These are phyloP conservation scores for Myotis findleyi DNA, from an alignment of 2,797 vertebrate genomes.

Conservation along the genomic window DNA sequence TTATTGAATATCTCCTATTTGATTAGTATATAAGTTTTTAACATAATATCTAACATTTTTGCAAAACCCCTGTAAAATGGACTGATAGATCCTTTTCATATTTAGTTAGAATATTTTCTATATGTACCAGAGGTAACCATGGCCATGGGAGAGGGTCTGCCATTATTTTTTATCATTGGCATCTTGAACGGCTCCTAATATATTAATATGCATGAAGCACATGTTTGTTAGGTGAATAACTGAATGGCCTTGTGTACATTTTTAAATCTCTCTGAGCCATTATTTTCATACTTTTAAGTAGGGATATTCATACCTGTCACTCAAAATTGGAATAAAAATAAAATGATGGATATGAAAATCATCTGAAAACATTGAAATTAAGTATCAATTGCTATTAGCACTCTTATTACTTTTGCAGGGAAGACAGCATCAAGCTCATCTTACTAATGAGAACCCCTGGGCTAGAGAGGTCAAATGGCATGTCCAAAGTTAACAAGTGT, in stretches of 20 bases:
- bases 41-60: background rate
- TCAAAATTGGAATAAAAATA: background rate
- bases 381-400: background rate
- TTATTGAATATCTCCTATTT: conserved; percentile 27
- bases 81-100: background rate
- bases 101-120: background rate
- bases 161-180: background rate
- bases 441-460: background rate
- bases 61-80: background rate
- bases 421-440: rapidly evolving
- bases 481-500: background rate
- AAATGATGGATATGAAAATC: background rate
- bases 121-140: background rate
- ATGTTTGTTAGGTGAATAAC: conserved; percentile 4
- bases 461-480: background rate
- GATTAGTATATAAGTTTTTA: background rate
- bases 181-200: background rate
- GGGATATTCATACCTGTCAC: background rate
- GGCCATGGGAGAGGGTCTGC: background rate
- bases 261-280: background rate
- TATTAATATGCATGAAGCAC: background rate
- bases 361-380: background rate
- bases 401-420: background rate
- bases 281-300: background rate
- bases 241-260: background rate